Percentiles rank a stretch among this genome's conserved stretches.
These are phyloP conservation scores for Exocentrus adspersus DNA, from an alignment of 2,888 invertebrate genomes.

Conservation along the genomic window DNA sequence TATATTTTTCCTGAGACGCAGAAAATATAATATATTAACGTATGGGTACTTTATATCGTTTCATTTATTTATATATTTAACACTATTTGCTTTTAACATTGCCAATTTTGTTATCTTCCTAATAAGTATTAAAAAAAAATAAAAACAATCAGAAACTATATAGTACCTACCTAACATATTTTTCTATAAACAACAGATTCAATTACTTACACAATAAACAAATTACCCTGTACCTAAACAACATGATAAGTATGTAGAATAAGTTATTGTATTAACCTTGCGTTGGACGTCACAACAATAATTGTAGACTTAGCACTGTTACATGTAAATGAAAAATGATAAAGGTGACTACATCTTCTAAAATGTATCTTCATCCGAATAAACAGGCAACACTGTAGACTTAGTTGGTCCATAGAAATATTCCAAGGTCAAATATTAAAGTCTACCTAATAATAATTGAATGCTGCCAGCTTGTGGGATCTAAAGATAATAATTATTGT, in stretches of 20 bases:
- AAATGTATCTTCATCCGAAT: constrained; percentile 28
- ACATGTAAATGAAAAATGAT: constrained; percentile 25
- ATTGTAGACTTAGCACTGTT: constrained; percentile 30
- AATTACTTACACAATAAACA: background rate
- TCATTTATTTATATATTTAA: too few relatives aligned
- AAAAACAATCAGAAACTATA: too few relatives aligned
- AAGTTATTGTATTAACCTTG: constrained; percentile 31
- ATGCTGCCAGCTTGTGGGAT: constrained; percentile 20
- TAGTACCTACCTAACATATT: too few relatives aligned
- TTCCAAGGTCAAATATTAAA: constrained; percentile 58
- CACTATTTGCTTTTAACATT: too few relatives aligned
- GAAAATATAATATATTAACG: too few relatives aligned
- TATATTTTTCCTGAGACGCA: too few relatives aligned
- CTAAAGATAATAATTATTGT: constrained; percentile 25
- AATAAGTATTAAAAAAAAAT: too few relatives aligned
- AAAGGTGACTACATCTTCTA: constrained; percentile 19
- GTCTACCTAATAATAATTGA: constrained; percentile 50
- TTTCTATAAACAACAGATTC: too few relatives aligned
- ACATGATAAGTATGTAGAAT: constrained; percentile 1
- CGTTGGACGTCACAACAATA: constrained; percentile 22
- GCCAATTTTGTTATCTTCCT: too few relatives aligned
- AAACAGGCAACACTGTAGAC: constrained; percentile 46
- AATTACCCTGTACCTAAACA: constrained; percentile 4
- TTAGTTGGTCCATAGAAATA: constrained; percentile 56
- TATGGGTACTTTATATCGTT: too few relatives aligned